Evolutionary conservation across 2,797 vertebrate genomes (phyloP).

Genomic region (Stomatorhinus walkeri): DNA sequence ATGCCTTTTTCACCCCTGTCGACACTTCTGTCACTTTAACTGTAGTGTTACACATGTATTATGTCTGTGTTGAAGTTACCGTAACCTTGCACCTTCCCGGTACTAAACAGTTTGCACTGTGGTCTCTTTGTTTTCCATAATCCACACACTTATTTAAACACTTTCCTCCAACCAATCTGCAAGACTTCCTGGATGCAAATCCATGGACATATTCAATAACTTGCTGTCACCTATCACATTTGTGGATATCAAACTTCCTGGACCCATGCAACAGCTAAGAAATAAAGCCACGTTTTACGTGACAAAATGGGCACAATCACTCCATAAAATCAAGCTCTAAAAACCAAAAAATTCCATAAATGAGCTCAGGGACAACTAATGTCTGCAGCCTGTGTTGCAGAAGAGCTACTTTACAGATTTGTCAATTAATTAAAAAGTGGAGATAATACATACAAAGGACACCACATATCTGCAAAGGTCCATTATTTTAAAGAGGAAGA

Average conservation of each 20-base stretch:
- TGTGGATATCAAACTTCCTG: background rate
- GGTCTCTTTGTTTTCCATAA: background rate
- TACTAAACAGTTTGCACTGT: background rate
- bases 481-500: conserved; percentile 6
- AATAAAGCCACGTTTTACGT: background rate
- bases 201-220: background rate
- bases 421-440: background rate
- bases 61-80: background rate
- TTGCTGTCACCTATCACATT: background rate
- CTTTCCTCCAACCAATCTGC: background rate
- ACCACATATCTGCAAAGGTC: background rate
- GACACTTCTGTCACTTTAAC: background rate
- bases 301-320: background rate
- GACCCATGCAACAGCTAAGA: background rate
- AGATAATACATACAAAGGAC: background rate
- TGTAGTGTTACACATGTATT: background rate
- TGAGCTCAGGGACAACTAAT: background rate
- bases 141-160: background rate
- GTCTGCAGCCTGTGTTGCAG: background rate
- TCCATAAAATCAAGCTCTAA: background rate
- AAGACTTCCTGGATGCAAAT: background rate
- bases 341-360: background rate
- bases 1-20: background rate
- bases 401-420: background rate
- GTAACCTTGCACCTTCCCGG: background rate